Base-by-base conservation (phyloP, 92 coral and sea anemone species). In the Paragorgia papillata region DNA sequence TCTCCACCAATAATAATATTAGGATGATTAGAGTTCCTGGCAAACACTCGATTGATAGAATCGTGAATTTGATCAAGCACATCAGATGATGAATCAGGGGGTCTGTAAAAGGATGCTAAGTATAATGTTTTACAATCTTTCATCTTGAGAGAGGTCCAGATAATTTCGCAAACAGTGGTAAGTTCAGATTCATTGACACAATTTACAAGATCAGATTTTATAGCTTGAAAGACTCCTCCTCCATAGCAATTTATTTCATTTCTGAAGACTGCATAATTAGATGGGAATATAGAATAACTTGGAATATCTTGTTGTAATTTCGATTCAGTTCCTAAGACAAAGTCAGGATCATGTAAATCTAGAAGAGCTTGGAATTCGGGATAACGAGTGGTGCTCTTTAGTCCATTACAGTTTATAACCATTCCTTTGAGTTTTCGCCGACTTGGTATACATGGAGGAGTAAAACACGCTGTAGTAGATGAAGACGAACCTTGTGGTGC, bases 1-100 rank as follows among this genome's bases (percentile, higher is more conserved):
- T 84, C 83, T 1, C 81, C 84, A 0, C 83, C 76, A 13, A 85
- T 55, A 63, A 85, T 64, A 49, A 85, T 65, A 27, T 83, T 84
- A n/a, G 88, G 84, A 48, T 79, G 80, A 43, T 20, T 68, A 15
- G 61, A 29, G 25, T 2, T 19, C 28, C 24, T 31, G 10, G 24
- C 33, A 58, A 85, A 73, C 7, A 85, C 85, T 5, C 32, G 1
- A 30, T 43, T 85, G 18, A 85, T 39, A 59, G 88, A 84, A 18
- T 85, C 88, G n/a, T 27, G 17, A 9, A 85, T 19, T 15, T 68
- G 46, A 29, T 85, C 88, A 1, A 85, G 68, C 10, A 71, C 30
- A 17, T 70, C 85, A 21, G 62, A n/a, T 19, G 85, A 51, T 0
- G 78, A 85, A 31, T 62, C 79, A 62, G 84, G 88, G 50, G 88